Evolutionary conservation across 2,888 invertebrate genomes (phyloP), one percentile per base, ranked within the genome.

Genomic region (Gari tellinella): DNA sequence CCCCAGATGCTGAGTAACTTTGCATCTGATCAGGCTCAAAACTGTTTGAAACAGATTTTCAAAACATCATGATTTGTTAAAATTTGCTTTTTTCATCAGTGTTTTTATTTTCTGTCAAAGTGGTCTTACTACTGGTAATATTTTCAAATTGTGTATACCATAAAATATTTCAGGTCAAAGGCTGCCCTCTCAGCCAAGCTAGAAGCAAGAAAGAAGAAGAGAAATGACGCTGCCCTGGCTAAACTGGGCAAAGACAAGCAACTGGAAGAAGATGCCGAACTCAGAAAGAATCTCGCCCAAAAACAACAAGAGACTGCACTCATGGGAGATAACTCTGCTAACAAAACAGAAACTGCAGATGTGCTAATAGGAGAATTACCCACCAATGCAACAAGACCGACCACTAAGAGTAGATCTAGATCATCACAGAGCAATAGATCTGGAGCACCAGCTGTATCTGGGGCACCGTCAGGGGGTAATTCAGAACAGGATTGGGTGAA

Each of bases 401-500:
- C 52, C 1, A 45, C 37, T 8, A 14, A 15, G 14, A 37, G 55
- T 17, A 21, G 26, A 2, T 37, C 55, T 4, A 46, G 46, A n/a
- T 49, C 51, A 7, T 26, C 37, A 4, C 48, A 46, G 0, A 38
- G 61, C 15, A 46, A 17, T 19, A 37, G 37, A 21, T 40, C 41
- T 14, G 48, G 55, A 14, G 45, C 45, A 38, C 38, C 19, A 12
- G 31, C 4, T 7, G 46, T n/a, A n/a, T 51, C 65, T 37, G 74
- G 67, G 19, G 74, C 78, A 48, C 58, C 60, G 8, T 72, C 84
- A 1, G 77, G 85, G 31, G 88, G 88, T 37, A 86, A 85, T 60
- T 57, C 72, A 56, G 90, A 90, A 70, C 89, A 90, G 69, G 89
- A 90, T 72, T 90, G 89, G 90, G 83, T 90, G 23, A 89, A 89